These are phyloP conservation scores for Callipepla squamata DNA, from an alignment of 2,113 vertebrate genomes.

Conservation along the genomic window DNA sequence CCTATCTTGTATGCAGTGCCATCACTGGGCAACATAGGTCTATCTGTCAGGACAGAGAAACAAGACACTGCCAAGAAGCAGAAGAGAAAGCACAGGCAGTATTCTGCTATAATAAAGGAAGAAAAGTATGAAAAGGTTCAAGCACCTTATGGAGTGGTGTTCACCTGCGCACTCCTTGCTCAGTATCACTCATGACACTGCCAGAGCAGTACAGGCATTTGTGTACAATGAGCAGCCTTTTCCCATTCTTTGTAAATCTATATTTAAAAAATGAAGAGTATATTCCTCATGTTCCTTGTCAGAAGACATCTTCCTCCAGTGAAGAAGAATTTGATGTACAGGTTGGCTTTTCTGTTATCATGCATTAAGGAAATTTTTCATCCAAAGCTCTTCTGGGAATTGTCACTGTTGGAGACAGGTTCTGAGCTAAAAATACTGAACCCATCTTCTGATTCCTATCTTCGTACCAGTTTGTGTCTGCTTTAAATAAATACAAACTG, in stretches of 20 bases:
- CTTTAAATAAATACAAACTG: neutral
- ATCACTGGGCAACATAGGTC: neutral
- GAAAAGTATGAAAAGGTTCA: neutral
- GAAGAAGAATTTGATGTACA: neutral
- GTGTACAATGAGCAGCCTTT: neutral
- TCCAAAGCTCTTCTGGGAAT: slow-evolving; percentile 40
- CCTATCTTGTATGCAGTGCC: neutral
- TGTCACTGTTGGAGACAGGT: neutral
- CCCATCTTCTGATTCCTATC: neutral
- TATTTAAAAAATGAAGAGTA: neutral
- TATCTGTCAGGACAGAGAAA: neutral
- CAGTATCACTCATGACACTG: too few species aligned
- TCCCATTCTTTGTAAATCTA: neutral
- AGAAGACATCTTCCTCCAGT: neutral
- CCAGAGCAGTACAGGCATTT: rapidly evolving
- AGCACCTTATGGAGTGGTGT: neutral
- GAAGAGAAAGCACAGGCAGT: neutral
- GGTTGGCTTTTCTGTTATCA: neutral
- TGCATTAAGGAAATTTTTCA: neutral
- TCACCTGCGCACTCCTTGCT: neutral
- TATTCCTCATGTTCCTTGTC: neutral
- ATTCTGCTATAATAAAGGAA: neutral
- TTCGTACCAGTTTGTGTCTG: neutral
- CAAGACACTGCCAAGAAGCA: neutral
- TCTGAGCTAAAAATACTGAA: slow-evolving; percentile 15